These are phyloP conservation scores for Neria commutata DNA, from an alignment of 2,888 invertebrate genomes.

Conservation along the genomic window DNA sequence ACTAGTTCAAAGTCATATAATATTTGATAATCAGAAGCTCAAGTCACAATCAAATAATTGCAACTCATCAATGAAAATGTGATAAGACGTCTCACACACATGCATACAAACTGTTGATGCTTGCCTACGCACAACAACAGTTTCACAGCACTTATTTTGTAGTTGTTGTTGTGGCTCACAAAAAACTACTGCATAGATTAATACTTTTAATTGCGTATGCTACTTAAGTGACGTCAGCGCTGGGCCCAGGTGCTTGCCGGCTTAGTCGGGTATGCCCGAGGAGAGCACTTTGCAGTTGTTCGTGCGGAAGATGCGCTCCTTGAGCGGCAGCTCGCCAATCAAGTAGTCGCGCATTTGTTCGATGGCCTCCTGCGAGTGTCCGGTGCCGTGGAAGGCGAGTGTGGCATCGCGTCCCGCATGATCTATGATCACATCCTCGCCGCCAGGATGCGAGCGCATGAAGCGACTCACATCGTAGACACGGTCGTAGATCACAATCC, in stretches of 20 bases:
- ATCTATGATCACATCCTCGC: constrained; percentile 80
- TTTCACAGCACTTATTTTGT: background rate
- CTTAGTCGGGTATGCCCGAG: constrained; percentile 56
- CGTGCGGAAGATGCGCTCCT: constrained; percentile 74
- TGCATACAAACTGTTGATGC: too few relatives aligned
- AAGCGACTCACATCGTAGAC: constrained; percentile 84
- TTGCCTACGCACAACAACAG: background rate
- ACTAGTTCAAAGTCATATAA: too few relatives aligned
- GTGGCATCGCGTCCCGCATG: constrained; percentile 86
- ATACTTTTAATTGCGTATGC: background rate
- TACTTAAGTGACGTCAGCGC: background rate
- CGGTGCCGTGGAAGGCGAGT: constrained; percentile 79
- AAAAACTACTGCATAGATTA: background rate
- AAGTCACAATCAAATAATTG: too few relatives aligned
- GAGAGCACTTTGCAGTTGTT: constrained; percentile 44
- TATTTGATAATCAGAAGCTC: too few relatives aligned
- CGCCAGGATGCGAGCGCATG: constrained; percentile 81
- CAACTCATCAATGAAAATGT: too few relatives aligned
- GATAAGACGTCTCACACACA: too few relatives aligned
- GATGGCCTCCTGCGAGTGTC: constrained; percentile 73
- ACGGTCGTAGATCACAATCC: constrained; percentile 86
- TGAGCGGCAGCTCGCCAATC: constrained; percentile 76
- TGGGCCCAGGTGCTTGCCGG: too few relatives aligned
- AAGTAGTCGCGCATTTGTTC: constrained; percentile 72
- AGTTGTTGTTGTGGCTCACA: background rate